Evolutionary conservation across 2,888 invertebrate species (phyloP).

Genomic region (Hirtodrosophila cameraria): DNA sequence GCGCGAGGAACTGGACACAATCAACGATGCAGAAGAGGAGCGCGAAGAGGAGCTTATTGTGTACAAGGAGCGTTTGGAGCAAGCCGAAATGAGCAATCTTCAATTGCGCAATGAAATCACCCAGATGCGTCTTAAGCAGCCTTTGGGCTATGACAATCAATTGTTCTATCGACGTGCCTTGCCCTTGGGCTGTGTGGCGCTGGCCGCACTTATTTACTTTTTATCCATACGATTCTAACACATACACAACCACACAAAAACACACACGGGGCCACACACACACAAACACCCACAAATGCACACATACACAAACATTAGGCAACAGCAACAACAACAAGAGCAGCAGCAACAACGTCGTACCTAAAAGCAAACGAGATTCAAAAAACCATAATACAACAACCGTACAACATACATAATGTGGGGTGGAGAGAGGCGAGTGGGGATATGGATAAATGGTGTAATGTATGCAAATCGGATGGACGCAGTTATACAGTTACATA

Average conservation of each 20-base stretch:
- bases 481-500: slow-evolving; percentile 48
- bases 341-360: slow-evolving; percentile 37
- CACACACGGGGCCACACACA: too few relatives aligned
- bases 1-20: slow-evolving; percentile 72
- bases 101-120: slow-evolving; percentile 80
- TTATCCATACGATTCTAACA: slow-evolving; percentile 51
- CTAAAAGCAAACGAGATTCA: slow-evolving; percentile 50
- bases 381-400: slow-evolving; percentile 19
- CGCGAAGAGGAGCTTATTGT: slow-evolving; percentile 83
- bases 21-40: slow-evolving; percentile 76
- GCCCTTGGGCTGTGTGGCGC: slow-evolving; percentile 75
- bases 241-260: neutral
- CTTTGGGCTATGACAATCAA: slow-evolving; percentile 34
- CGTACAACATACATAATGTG: slow-evolving; percentile 17
- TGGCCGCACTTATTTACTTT: slow-evolving; percentile 81
- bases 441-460: slow-evolving; percentile 10
- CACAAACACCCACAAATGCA: neutral
- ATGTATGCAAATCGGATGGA: slow-evolving; percentile 33
- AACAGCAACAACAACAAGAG: neutral
- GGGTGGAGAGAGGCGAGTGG: slow-evolving; percentile 26
- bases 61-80: slow-evolving; percentile 83
- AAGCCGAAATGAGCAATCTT: slow-evolving; percentile 79
- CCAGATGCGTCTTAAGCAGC: slow-evolving; percentile 66
- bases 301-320: neutral
- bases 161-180: slow-evolving; percentile 64